Evolutionary conservation across 1,140 invertebrate species (phyloP).

Genomic region (Venturia canescens): DNA sequence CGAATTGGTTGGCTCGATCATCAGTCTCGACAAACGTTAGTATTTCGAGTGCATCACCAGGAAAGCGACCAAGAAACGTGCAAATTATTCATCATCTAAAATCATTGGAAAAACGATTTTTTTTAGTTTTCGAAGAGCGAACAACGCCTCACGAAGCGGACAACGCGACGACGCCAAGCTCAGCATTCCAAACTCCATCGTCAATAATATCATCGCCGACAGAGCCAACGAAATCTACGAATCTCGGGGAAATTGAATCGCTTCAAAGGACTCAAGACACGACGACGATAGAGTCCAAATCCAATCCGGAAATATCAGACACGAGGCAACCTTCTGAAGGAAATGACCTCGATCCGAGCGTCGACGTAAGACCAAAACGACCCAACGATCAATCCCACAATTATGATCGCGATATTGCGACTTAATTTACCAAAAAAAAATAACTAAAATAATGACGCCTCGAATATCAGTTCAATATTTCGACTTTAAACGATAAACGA

Average conservation of each 20-base stretch:
- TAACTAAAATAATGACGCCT: too few species aligned
- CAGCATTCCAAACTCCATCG: conserved; percentile 67
- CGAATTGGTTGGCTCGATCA: conserved; percentile 90
- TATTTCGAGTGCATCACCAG: neutral
- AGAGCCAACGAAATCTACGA: conserved; percentile 70
- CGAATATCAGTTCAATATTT: too few species aligned
- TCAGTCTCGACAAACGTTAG: conserved; percentile 88
- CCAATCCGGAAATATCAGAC: conserved; percentile 61
- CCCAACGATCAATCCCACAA: conserved; percentile 48
- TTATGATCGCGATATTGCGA: too few species aligned
- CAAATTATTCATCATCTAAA: conserved; percentile 39
- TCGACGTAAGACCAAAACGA: conserved; percentile 60
- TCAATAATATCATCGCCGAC: conserved; percentile 72
- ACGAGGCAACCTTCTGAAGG: conserved; percentile 60
- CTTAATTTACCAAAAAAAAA: too few species aligned
- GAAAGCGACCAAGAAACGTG: neutral
- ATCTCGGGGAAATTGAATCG: conserved; percentile 69
- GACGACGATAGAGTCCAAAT: conserved; percentile 56
- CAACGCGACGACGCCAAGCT: conserved; percentile 57
- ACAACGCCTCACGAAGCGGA: conserved; percentile 68
- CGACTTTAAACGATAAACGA: too few species aligned
- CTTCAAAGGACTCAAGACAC: conserved; percentile 65
- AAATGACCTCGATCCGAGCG: conserved; percentile 51
- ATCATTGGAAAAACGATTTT: neutral
- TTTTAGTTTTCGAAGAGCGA: conserved; percentile 80